These are phyloP conservation scores for Parnassius glacialis DNA, from an alignment of 2,888 invertebrate genomes.

Conservation along the genomic window DNA sequence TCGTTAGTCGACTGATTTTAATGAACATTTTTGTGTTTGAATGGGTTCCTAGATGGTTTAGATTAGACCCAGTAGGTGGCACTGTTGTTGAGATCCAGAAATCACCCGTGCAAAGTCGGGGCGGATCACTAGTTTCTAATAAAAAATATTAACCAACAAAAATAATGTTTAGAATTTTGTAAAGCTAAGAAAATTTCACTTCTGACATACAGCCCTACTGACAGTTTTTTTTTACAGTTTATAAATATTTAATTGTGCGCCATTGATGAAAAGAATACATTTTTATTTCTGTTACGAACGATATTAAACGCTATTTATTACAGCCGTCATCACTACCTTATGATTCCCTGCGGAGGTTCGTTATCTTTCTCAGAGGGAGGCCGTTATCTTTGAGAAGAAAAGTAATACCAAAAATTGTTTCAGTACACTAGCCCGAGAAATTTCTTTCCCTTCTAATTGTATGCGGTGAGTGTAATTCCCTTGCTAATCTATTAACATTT, in stretches of 20 bases:
- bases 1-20: no score
- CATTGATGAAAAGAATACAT: background rate
- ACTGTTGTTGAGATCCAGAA: no score
- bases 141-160: no score
- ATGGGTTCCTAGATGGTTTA: no score
- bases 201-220: no score
- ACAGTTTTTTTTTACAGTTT: no score
- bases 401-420: constrained; percentile 64
- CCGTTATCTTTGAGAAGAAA: constrained; percentile 64
- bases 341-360: constrained; percentile 52
- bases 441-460: constrained; percentile 21
- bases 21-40: no score
- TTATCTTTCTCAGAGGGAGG: constrained; percentile 61
- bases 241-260: background rate
- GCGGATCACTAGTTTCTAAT: no score
- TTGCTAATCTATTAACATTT: constrained; percentile 19
- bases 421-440: constrained; percentile 41
- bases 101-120: no score
- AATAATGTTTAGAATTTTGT: no score
- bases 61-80: no score
- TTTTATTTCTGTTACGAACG: background rate
- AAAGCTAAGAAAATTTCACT: no score
- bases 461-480: constrained; percentile 23
- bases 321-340: constrained; percentile 12
- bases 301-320: constrained; percentile 7